Evolutionary conservation across 2,113 vertebrate species (phyloP).

Genomic region (Dasypus novemcinctus): DNA sequence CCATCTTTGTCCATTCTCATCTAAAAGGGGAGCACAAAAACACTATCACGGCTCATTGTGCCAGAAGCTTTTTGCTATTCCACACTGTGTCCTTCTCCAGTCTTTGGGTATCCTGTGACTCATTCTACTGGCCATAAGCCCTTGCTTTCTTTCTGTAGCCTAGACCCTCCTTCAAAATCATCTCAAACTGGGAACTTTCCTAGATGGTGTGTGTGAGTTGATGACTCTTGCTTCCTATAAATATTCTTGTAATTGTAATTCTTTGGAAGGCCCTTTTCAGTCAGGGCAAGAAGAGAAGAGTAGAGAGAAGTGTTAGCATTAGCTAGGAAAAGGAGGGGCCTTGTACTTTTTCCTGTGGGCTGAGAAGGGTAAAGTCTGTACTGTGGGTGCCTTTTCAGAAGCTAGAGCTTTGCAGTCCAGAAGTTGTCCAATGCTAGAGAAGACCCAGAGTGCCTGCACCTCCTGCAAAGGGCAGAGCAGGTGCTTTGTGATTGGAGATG

Average conservation of each 20-base stretch:
- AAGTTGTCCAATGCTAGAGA: too few relatives aligned
- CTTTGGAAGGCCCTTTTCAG: neutral
- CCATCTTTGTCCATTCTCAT: neutral
- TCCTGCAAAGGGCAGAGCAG: too few relatives aligned
- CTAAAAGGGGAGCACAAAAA: neutral
- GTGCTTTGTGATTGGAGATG: too few relatives aligned
- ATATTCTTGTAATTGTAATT: neutral
- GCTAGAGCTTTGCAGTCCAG: too few relatives aligned
- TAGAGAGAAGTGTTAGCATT: too few relatives aligned
- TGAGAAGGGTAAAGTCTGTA: too few relatives aligned
- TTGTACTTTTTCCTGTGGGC: too few relatives aligned
- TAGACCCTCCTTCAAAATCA: neutral
- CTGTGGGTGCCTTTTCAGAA: too few relatives aligned
- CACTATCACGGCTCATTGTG: neutral
- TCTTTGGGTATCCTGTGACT: neutral
- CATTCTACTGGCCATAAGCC: neutral
- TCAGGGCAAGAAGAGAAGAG: neutral
- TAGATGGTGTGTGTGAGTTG: neutral
- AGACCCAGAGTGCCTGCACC: too few relatives aligned
- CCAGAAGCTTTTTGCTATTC: neutral
- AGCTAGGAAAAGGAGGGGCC: too few relatives aligned
- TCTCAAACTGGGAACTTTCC: neutral
- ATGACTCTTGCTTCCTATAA: neutral
- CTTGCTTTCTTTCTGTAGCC: neutral
- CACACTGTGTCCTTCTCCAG: neutral